Evolutionary conservation across 1,140 invertebrate species (phyloP).

Genomic region (Drosophila insularis): DNA sequence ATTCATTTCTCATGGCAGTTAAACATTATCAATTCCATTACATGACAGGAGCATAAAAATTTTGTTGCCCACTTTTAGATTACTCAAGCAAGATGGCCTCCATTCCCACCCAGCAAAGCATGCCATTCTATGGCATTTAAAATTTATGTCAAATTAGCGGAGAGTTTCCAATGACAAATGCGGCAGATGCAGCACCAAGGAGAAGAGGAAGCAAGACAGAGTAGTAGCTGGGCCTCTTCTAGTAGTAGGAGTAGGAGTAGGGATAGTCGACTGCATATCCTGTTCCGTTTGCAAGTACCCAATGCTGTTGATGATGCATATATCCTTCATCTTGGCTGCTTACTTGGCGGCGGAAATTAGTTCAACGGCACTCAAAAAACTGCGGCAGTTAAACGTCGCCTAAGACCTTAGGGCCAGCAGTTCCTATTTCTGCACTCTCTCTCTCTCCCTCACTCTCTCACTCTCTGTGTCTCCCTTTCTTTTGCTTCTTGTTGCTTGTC

Average conservation of each 20-base stretch:
- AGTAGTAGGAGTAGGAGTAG: background rate
- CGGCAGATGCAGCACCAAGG: slow-evolving; percentile 15
- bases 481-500: slow-evolving; percentile 12
- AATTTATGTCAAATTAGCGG: slow-evolving; percentile 73
- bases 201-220: slow-evolving; percentile 20
- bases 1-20: slow-evolving; percentile 14
- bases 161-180: slow-evolving; percentile 66
- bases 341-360: slow-evolving; percentile 63
- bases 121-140: slow-evolving; percentile 44
- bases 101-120: background rate
- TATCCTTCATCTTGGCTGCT: slow-evolving; percentile 20
- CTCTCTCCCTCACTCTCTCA: background rate
- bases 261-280: slow-evolving; percentile 4
- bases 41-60: slow-evolving; percentile 4
- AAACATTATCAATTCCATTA: background rate
- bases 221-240: slow-evolving; percentile 41
- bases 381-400: slow-evolving; percentile 67
- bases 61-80: slow-evolving; percentile 8
- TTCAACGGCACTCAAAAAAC: slow-evolving; percentile 69
- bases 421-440: slow-evolving; percentile 3
- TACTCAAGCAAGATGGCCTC: background rate
- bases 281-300: slow-evolving; percentile 4
- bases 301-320: background rate
- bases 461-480: background rate
- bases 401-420: slow-evolving; percentile 30